A percentile compares a stretch with the other conserved stretches of the same genome.
Evolutionary conservation across 2,888 invertebrate species (phyloP).

Genomic region (Folsomia manolachei): DNA sequence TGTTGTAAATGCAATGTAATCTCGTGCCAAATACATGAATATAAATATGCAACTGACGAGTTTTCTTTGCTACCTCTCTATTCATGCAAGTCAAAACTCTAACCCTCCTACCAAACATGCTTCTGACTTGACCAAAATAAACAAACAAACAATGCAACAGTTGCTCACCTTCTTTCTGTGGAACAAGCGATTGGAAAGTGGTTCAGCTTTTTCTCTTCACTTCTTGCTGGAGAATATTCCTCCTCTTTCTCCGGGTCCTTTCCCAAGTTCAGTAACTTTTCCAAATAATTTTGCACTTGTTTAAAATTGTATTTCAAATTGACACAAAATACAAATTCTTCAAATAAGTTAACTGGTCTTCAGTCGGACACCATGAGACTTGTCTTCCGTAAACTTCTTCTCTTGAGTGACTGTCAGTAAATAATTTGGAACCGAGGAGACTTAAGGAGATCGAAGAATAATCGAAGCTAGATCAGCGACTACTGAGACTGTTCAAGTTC

Average conservation of each 20-base stretch:
- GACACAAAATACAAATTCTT: background rate
- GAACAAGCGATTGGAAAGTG: background rate
- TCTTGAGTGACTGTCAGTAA: conserved; percentile 9
- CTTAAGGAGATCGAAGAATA: conserved; percentile 9
- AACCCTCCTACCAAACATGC: too few species aligned
- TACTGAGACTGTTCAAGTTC: conserved; percentile 48
- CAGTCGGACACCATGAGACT: background rate
- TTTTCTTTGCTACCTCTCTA: too few species aligned
- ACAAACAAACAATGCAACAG: background rate
- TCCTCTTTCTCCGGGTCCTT: too few species aligned
- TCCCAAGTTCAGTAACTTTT: too few species aligned
- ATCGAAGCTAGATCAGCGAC: conserved; percentile 42
- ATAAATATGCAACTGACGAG: too few species aligned
- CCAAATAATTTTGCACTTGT: too few species aligned
- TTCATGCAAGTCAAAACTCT: too few species aligned
- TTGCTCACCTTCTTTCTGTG: background rate
- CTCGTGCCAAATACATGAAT: too few species aligned
- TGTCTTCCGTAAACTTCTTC: conserved; percentile 17
- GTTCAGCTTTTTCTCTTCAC: background rate
- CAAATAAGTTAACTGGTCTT: background rate
- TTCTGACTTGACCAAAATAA: background rate
- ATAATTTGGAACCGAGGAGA: background rate
- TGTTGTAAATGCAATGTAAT: too few species aligned
- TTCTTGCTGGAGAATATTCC: too few species aligned
- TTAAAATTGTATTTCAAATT: too few species aligned